Evolutionary conservation across 2,797 vertebrate genomes (phyloP), one percentile per base, ranked within the genome.

Genomic region (Nyctalus aviator): DNA sequence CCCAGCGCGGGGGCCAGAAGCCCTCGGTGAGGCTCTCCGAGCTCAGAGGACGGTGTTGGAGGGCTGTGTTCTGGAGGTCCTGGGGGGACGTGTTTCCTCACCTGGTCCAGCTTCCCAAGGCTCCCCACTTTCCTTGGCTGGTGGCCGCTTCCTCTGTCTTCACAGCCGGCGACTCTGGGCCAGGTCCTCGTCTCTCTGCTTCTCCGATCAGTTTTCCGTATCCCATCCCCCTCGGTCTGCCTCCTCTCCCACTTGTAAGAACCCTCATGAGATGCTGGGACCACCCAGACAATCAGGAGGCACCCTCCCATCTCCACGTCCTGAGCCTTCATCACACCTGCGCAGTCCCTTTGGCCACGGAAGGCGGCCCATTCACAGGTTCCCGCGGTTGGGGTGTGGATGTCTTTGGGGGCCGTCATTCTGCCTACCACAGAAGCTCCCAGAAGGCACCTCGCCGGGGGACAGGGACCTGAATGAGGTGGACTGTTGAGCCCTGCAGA

Each of bases 81-180:
- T 20, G 0, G 27, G 64, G 48, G 18, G 59, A 10, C 32, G 37
- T 0, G 1, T 41, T 11, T 50, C n/a, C 59, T 75, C 3, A 0
- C 32, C 32, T n/a, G 14, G 23, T 57, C 72, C 21, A 10, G 68
- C 57, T 20, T n/a, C 8, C 13, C 3, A n/a, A 75, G 64, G 46
- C 13, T 3, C 8, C 25, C 37, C n/a, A 30, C 50, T 62, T 41
- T 77, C 85, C 71, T 83, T 6, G 21, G n/a, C 37, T 41, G 17
- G 3, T 8, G 48, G 23, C 64, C 23, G 21, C 46, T 41, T 62
- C 14, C n/a, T 81, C 17, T 15, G 2, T 10, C 44, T 64, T 78
- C 83, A 87, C 46, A 64, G 50, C 50, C 68, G 41, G 53, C 55
- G 18, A 2, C 21, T 14, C 3, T 10, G 18, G 37, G 59, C 44